Evolutionary conservation across 2,797 vertebrate genomes (phyloP), one percentile per base, ranked within the genome.

Genomic region (Anableps anableps): DNA sequence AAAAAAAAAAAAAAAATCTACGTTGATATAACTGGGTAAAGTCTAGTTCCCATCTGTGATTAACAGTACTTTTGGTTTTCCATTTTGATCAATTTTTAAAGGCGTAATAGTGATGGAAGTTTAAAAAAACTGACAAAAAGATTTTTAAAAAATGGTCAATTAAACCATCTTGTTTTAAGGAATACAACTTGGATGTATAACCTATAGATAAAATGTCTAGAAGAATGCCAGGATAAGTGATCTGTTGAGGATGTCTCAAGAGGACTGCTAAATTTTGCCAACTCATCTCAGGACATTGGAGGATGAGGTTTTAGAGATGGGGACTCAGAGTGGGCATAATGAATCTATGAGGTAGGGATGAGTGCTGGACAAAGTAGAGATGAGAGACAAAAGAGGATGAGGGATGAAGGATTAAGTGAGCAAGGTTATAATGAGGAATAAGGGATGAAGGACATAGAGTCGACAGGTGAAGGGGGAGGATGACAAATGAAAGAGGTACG

Each of bases 31-130:
- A 72, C 72, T 13, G 76, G 80, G 68, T 72, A 74, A 80, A 81
- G 83, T 91, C 74, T 76, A 41, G 73, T 60, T 81, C 77, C 75
- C 79, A 72, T 75, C 70, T 4, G 78, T 72, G 62, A 85, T 83
- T 60, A 81, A 74, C 51, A 55, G 62, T 45, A 3, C 31, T 34
- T 26, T 66, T 68, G 47, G 43, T 80, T 53, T 78, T 34, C 74
- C 43, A 2, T 51, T 47, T 50, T 16, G 75, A 72, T 70, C 47
- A 48, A 45, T 36, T 5, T 19, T 36, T 9, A 80, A 74, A 70
- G 23, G 23, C 48, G 58, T 75, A 66, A 26, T 26, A 23, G 66
- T 72, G 29, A 81, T 21, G 45, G 14, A 60, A 72, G 29, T 4
- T 2, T 41, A 23, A 43, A 8, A 51, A 80, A 4, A 38, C 34